phyloP scores from a whole-genome alignment of 92 coral and sea anemone species.

The Palythoa grandiflora region DNA sequence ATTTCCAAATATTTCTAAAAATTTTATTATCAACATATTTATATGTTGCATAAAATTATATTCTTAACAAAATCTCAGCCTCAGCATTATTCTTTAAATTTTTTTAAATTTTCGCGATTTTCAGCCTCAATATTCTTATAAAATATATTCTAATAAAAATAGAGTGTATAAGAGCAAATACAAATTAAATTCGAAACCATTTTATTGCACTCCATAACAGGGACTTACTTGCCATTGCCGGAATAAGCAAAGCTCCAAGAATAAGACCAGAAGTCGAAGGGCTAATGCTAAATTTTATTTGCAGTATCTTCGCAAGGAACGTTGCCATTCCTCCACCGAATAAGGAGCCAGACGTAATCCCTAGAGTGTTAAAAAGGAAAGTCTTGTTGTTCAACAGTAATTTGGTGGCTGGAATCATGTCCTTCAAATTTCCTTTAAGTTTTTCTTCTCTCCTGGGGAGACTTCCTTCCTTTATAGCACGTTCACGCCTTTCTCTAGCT shows the following conservation, averaged over 20 bases:
- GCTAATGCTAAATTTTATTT: slow-evolving; percentile 69
- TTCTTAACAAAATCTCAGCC: no score
- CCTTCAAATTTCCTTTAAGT: slow-evolving; percentile 55
- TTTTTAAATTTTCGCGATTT: no score
- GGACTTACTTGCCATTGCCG: slow-evolving; percentile 56
- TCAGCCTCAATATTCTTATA: no score
- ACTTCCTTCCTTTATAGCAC: slow-evolving; percentile 69
- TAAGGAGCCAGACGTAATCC: slow-evolving; percentile 60
- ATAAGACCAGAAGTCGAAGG: slow-evolving; percentile 62
- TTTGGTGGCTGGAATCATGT: slow-evolving; percentile 71
- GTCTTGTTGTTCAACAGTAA: slow-evolving; percentile 71
- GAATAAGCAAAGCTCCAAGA: slow-evolving; percentile 65
- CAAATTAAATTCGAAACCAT: not conserved
- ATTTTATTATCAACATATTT: no score
- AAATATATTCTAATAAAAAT: no score
- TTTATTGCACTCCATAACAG: not conserved
- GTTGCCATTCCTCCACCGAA: slow-evolving; percentile 62
- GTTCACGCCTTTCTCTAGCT: slow-evolving; percentile 70
- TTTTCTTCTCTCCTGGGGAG: slow-evolving; percentile 58
- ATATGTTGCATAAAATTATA: no score
- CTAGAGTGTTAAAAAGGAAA: slow-evolving; percentile 78
- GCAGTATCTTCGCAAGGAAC: slow-evolving; percentile 71
- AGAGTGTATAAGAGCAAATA: not conserved
- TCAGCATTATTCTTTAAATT: no score
- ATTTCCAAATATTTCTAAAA: no score